Evolutionary conservation across 2,888 invertebrate species (phyloP).

Genomic region (Ochropacha duplaris): DNA sequence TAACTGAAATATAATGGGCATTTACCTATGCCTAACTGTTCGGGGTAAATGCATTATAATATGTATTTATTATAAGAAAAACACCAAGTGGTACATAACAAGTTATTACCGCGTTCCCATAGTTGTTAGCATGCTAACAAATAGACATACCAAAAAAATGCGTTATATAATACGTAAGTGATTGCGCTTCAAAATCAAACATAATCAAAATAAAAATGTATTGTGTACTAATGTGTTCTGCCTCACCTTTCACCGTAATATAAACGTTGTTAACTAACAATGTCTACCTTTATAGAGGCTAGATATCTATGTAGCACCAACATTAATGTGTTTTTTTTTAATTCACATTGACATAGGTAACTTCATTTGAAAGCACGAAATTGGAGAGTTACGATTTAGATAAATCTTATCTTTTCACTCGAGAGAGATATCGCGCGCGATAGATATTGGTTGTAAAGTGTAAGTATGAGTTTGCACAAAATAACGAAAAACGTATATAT

Average conservation of each 20-base stretch:
- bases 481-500: too few species aligned
- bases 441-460: too few species aligned
- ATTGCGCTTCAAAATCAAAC: background rate
- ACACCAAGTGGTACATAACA: too few species aligned
- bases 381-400: conserved; percentile 36
- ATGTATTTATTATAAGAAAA: too few species aligned
- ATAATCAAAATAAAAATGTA: background rate
- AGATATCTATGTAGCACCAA: background rate
- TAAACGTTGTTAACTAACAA: background rate
- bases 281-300: background rate
- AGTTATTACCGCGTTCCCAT: too few species aligned
- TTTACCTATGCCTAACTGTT: too few species aligned
- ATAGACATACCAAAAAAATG: background rate
- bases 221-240: background rate
- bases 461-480: too few species aligned
- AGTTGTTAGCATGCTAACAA: background rate
- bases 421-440: background rate
- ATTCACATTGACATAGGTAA: conserved; percentile 48
- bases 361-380: conserved; percentile 53
- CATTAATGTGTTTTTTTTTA: conserved; percentile 30
- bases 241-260: background rate
- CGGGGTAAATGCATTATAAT: too few species aligned
- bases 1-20: too few species aligned
- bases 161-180: background rate
- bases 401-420: conserved; percentile 26